Percentiles rank a stretch among this genome's conserved stretches.
Conservation (phyloP, 2,888 invertebrate genomes). For the Aporophyla lueneburgensis region DNA sequence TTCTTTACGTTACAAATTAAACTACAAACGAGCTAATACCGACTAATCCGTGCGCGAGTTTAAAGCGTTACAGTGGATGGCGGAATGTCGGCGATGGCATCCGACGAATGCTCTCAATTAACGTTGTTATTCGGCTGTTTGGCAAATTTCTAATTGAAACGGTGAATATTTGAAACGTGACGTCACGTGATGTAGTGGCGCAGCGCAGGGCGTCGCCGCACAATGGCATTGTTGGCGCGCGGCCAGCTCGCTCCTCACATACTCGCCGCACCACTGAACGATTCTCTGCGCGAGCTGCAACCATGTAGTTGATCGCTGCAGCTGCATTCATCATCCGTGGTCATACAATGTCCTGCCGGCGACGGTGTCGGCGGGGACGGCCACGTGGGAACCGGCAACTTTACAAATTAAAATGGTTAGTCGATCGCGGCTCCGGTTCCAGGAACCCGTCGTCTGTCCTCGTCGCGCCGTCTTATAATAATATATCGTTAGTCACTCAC, state of each 20-base stretch:
- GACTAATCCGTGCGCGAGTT: constrained; percentile 61
- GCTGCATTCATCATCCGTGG: constrained; percentile 42
- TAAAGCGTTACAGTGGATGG: constrained; percentile 65
- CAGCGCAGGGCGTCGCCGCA: constrained; percentile 44
- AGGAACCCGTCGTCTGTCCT: constrained; percentile 40
- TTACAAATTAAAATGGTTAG: constrained; percentile 26
- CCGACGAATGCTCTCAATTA: constrained; percentile 79
- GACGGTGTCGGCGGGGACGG: not conserved
- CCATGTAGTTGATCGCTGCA: constrained; percentile 11
- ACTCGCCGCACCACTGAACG: constrained; percentile 57
- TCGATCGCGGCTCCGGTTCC: constrained; percentile 39
- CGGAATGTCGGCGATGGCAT: constrained; percentile 75
- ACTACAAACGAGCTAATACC: constrained; percentile 74
- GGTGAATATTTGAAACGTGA: constrained; percentile 77
- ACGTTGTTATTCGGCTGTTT: constrained; percentile 77
- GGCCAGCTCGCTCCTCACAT: constrained; percentile 66
- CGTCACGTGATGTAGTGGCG: constrained; percentile 67
- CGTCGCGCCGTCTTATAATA: constrained; percentile 36
- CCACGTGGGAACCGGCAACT: constrained; percentile 50
- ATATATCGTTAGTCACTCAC: constrained; percentile 65
- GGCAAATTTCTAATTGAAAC: constrained; percentile 82
- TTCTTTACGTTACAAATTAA: constrained; percentile 74
- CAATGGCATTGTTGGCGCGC: constrained; percentile 74
- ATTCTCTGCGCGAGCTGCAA: constrained; percentile 27
- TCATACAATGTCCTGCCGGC: not conserved